phyloP scores from a whole-genome alignment of 2,797 vertebrate genomes.

The Cirrhinus molitorella region DNA sequence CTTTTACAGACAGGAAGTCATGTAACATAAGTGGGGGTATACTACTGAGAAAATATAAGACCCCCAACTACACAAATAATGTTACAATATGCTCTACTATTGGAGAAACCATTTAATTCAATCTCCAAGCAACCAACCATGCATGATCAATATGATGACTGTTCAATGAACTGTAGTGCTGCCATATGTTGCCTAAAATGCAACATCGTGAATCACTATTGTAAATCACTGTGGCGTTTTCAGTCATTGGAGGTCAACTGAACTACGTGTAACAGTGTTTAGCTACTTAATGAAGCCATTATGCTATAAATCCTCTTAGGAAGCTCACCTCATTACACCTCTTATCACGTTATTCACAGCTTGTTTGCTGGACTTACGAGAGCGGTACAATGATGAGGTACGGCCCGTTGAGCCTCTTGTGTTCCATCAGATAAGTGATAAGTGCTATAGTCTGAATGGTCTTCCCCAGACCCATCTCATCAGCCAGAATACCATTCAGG shows the following conservation, averaged over 20 bases:
- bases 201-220: slow-evolving; percentile 16
- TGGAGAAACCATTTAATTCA: background rate
- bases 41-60: background rate
- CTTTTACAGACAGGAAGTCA: background rate
- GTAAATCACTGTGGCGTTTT: background rate
- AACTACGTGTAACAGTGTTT: slow-evolving; percentile 22
- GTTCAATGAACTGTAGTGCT: background rate
- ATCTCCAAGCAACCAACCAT: slow-evolving; percentile 7
- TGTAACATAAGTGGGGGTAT: background rate
- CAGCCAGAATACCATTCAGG: slow-evolving; percentile 95
- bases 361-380: slow-evolving; percentile 85
- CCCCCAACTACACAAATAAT: background rate
- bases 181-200: background rate
- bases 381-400: slow-evolving; percentile 98
- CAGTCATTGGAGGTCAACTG: slow-evolving; percentile 27
- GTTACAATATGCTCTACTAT: slow-evolving; percentile 16
- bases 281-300: slow-evolving; percentile 41
- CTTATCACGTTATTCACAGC: slow-evolving; percentile 27
- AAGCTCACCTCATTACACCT: slow-evolving; percentile 26
- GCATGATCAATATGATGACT: background rate
- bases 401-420: slow-evolving; percentile 95
- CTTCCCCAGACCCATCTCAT: slow-evolving; percentile 99
- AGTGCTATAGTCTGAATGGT: slow-evolving; percentile 99
- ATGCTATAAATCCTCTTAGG: slow-evolving; percentile 37
- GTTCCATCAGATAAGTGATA: slow-evolving; percentile 97